Conservation (phyloP, 2,113 vertebrate species). For the Laticauda colubrina region DNA sequence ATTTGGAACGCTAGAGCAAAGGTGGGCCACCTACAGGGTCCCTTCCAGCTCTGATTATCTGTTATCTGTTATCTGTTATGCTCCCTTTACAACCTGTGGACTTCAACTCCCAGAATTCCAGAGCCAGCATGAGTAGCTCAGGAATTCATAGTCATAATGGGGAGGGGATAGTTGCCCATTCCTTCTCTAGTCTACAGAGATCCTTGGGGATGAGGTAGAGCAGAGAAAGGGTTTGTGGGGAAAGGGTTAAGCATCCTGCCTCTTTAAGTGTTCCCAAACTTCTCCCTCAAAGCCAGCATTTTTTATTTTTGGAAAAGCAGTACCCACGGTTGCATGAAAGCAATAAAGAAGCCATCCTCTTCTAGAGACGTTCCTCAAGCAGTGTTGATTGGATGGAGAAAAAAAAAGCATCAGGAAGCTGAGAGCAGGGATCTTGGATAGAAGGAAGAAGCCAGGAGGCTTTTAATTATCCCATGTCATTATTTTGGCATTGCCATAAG, state of each 20-base stretch:
- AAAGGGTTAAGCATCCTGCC: not conserved
- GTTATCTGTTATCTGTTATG: no score
- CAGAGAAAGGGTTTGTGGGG: not conserved
- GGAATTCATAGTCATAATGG: not conserved
- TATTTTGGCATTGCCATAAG: not conserved
- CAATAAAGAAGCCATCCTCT: not conserved
- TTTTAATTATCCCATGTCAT: not conserved
- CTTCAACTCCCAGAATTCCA: not conserved
- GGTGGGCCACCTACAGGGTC: not conserved
- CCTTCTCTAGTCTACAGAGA: not conserved
- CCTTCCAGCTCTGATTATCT: no score
- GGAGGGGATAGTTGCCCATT: not conserved
- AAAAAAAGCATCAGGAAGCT: not conserved
- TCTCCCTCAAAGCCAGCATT: not conserved
- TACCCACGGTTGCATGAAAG: not conserved
- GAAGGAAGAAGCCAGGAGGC: not conserved
- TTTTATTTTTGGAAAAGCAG: not conserved
- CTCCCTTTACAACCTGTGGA: not conserved
- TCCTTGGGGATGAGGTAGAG: not conserved
- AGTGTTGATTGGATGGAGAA: not conserved
- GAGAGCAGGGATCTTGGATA: not conserved
- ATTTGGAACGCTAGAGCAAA: not conserved
- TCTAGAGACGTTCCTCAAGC: not conserved
- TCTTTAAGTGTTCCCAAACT: not conserved
- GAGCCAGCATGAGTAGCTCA: not conserved